phyloP scores from a whole-genome alignment of 1,140 invertebrate genomes.

The Ruditapes philippinarum region DNA sequence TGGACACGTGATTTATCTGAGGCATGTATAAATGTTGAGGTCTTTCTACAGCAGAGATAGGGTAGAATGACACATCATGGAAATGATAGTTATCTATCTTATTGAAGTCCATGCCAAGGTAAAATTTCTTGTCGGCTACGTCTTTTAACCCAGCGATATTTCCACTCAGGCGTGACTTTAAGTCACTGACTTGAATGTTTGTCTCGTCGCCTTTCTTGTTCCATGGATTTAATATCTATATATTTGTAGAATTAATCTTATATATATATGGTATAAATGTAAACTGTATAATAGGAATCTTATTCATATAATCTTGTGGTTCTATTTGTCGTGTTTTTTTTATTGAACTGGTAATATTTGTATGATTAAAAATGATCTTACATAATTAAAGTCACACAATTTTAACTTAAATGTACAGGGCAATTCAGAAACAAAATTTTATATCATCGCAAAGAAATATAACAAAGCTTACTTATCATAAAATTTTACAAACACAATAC shows the following conservation, averaged over 20 bases:
- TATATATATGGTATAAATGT: no score
- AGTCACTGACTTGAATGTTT: conserved; percentile 89
- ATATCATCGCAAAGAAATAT: no score
- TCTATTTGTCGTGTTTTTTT: no score
- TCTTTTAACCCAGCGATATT: conserved; percentile 87
- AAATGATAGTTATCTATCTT: conserved; percentile 75
- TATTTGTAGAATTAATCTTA: no score
- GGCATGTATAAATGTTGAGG: conserved; percentile 90
- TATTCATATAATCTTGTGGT: no score
- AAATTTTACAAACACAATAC: no score
- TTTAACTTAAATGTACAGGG: not conserved
- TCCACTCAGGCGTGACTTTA: conserved; percentile 90
- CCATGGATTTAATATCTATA: conserved; percentile 83
- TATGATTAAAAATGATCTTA: no score
- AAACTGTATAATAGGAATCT: no score
- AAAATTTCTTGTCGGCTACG: conserved; percentile 76
- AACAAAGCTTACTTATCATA: no score
- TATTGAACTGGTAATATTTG: no score
- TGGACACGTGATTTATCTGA: conserved; percentile 95
- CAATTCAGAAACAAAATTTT: no score
- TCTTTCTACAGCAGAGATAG: conserved; percentile 51
- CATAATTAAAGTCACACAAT: not conserved
- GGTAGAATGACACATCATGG: conserved; percentile 67
- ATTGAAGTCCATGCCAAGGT: conserved; percentile 80
- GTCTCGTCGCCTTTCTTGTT: conserved; percentile 88